Evolutionary conservation across 92 coral and sea anemone genomes (phyloP).

Genomic region (Chrysogorgia sp.): DNA sequence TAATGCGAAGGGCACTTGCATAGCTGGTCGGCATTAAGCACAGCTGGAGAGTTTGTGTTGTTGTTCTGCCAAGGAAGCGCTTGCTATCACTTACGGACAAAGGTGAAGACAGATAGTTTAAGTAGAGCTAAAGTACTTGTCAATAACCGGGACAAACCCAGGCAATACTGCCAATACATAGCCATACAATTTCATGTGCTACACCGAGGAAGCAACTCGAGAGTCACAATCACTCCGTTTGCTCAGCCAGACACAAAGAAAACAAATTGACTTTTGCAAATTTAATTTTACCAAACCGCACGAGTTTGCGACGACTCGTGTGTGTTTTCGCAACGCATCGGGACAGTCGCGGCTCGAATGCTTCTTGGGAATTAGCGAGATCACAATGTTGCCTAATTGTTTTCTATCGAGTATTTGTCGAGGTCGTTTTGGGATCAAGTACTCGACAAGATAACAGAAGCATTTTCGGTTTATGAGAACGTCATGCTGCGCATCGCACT

Average conservation of each 20-base stretch:
- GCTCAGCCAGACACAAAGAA: too few relatives aligned
- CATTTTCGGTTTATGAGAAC: not conserved
- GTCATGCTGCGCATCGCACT: not conserved
- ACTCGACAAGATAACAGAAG: not conserved
- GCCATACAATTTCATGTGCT: too few relatives aligned
- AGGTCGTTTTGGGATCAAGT: conserved; percentile 22
- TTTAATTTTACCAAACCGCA: too few relatives aligned
- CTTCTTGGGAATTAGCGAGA: not conserved
- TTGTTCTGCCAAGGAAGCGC: conserved; percentile 37
- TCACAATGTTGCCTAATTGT: conserved; percentile 7
- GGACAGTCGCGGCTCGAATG: too few relatives aligned
- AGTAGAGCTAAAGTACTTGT: conserved; percentile 46
- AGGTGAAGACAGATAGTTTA: conserved; percentile 45
- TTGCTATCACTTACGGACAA: conserved; percentile 24
- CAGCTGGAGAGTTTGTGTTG: conserved; percentile 35
- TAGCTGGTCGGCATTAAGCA: conserved; percentile 15
- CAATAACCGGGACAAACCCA: not conserved
- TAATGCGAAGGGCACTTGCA: not conserved
- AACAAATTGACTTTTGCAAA: too few relatives aligned
- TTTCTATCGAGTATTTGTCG: conserved; percentile 6
- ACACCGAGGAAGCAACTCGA: not conserved
- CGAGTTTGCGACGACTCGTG: too few relatives aligned
- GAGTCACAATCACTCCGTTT: too few relatives aligned
- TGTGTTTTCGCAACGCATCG: too few relatives aligned
- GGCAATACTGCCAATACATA: not conserved